Percentiles rank a stretch among this genome's conserved stretches.
Evolutionary conservation across 2,888 invertebrate species (phyloP).

Genomic region (Anorthoa munda): DNA sequence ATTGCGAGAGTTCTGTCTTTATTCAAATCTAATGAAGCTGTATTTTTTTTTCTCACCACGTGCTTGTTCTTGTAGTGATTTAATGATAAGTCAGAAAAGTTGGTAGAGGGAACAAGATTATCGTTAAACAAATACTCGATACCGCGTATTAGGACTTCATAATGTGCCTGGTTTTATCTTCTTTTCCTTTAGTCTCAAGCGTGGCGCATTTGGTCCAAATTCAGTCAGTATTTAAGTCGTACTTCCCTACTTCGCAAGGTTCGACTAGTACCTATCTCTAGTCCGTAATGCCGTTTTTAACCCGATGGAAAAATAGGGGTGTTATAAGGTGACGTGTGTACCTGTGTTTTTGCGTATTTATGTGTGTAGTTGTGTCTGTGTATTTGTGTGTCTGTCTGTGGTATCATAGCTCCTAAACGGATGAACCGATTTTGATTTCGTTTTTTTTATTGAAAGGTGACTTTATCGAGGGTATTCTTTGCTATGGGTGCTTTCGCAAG

Average conservation of each 20-base stretch:
- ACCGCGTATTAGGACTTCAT: neutral
- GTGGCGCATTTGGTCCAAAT: neutral
- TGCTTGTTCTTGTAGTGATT: neutral
- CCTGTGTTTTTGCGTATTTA: too few species aligned
- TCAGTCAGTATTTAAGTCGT: neutral
- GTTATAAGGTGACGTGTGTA: too few species aligned
- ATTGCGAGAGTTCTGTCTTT: conserved; percentile 15
- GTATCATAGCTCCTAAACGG: too few species aligned
- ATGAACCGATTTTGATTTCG: too few species aligned
- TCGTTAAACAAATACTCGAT: neutral
- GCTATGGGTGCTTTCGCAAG: too few species aligned
- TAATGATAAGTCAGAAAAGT: neutral
- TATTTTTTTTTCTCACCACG: neutral
- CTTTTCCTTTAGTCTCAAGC: neutral
- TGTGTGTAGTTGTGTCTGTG: too few species aligned
- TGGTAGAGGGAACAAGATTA: neutral
- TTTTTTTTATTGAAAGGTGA: too few species aligned
- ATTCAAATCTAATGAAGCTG: neutral
- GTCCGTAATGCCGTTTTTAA: too few species aligned
- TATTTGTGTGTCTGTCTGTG: too few species aligned
- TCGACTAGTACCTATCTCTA: too few species aligned
- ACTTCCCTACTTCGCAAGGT: neutral
- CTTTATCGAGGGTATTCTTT: too few species aligned
- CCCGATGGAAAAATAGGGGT: too few species aligned
- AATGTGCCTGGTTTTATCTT: neutral